phyloP scores from a whole-genome alignment of 1,140 invertebrate species.

The Procambarus virginalis region DNA sequence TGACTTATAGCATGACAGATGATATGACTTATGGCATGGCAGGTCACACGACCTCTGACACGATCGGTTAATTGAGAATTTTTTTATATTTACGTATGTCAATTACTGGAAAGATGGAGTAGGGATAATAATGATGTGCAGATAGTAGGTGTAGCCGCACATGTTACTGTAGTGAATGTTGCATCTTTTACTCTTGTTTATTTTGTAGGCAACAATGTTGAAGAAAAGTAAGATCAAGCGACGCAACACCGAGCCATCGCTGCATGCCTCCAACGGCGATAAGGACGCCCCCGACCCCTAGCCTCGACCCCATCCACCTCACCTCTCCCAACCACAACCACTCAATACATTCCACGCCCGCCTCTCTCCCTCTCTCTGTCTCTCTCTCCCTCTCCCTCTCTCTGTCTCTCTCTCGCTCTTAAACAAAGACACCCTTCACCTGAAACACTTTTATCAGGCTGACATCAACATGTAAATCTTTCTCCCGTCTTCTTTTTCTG shows the following conservation, averaged over 20 bases:
- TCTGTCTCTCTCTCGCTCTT: background rate
- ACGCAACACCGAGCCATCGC: slow-evolving; percentile 89
- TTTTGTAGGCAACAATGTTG: slow-evolving; percentile 86
- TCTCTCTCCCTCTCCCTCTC: slow-evolving; percentile 7
- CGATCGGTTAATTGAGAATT: too few relatives aligned
- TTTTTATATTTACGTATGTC: too few relatives aligned
- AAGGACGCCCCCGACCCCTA: slow-evolving; percentile 62
- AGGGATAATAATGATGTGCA: too few relatives aligned
- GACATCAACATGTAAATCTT: background rate
- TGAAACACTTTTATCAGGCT: background rate
- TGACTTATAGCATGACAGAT: too few relatives aligned
- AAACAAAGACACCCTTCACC: background rate
- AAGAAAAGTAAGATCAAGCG: slow-evolving; percentile 97
- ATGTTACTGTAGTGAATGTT: background rate
- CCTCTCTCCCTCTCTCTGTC: background rate
- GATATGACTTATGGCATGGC: too few relatives aligned
- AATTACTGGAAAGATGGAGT: too few relatives aligned
- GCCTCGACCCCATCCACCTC: background rate
- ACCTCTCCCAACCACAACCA: background rate
- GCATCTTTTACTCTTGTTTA: background rate
- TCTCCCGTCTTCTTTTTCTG: background rate
- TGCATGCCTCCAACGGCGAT: slow-evolving; percentile 73
- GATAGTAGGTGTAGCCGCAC: too few relatives aligned
- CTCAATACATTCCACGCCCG: background rate
- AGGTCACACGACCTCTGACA: too few relatives aligned